Base-by-base conservation (phyloP, 1,140 invertebrate species). In the Aphelinus atriplicis region DNA sequence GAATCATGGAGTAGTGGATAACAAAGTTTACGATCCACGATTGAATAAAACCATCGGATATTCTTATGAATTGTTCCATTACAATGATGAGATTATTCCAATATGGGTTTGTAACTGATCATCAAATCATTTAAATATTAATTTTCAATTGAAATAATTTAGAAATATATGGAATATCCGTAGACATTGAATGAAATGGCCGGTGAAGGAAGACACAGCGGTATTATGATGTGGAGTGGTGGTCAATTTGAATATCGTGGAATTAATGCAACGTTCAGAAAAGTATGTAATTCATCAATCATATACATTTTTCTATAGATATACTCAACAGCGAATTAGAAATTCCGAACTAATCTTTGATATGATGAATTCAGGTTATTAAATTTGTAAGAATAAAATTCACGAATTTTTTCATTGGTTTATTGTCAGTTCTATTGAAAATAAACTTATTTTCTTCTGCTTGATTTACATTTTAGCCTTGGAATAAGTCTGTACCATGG, bases 1-100 rank as follows among this genome's bases (percentile, higher is more conserved):
- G 83, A 89, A 84, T 67, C 94, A 95, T 86, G 94, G 94, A 4
- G 92, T 95, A 67, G 81, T 93, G 3, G 91, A 90, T 70, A 95
- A 93, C 83, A 81, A 82, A 50, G 89, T 92, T 82, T 94, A 90
- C 79, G 92, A 94, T 84, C 85, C 87, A 2, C 78, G 82, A 1
- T 84, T 85, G 5, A 87, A 90, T 43, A 84, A 85, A 57, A 86
- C 90, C 63, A 77, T 86, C 7, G 84, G 81, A 50, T 85, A 89
- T 68, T 82, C 85, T 47, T 78, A 86, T 73, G 84, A 90, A 68
- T 79, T 92, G 51, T 92, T 85, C 83, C 83, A 89, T 79, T 91
- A 89, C 70, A 82, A 89, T 80, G 82, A 90, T 7, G 79, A 82
- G 7, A 82, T 91, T 71, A 77, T 88, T 66, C 91, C 91, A 42